Base-by-base conservation (phyloP, 2,113 vertebrate genomes). In the Tachycineta bicolor region DNA sequence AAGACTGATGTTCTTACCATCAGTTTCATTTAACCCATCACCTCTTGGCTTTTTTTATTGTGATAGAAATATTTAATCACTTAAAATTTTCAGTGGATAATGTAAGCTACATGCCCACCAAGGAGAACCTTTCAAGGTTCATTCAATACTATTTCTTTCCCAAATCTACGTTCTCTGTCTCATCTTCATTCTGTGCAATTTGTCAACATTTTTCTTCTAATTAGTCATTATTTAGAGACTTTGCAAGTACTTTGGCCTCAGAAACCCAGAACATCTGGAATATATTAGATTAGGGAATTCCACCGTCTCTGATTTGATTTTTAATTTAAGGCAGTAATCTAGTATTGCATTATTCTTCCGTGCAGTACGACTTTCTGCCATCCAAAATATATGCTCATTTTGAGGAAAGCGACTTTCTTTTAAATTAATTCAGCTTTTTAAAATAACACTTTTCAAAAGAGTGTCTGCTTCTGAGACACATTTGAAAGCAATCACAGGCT, bases 211-310 rank as follows among this genome's bases (percentile, higher is more conserved):
- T 80, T 90, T 83, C 29, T 95, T 85, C 69, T 82, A 91, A 92
- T 55, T 89, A 95, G 37, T 75, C 94, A 74, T 71, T 76, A 90
- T 80, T 87, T 96, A 85, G 33, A 91, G 80, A 83, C 69, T 91
- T 83, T 65, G 81, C 39, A 92, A 91, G 74, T 87, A 83, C 52
- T 87, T 70, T 87, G 50, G 70, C 59, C 77, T 55, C 84, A 71
- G 81, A 92, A 95, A 96, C 78, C 69, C 76, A 62, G 87, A 89
- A 52, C 93, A 97, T 95, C 71, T 96, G 86, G 55, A 65, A 79
- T 95, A 97, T 94, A 94, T 96, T 97, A 97, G 69, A 76, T 64
- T 58, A 63, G 62, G 70, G 60, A 85, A 87, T 85, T 92, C 69
- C 64, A 90, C 53, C 89, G 88, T 79, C 46, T 92, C 81, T 81